Base-by-base conservation (phyloP, 1,140 invertebrate genomes). In the Hyposmocoma kahamanoa region DNA sequence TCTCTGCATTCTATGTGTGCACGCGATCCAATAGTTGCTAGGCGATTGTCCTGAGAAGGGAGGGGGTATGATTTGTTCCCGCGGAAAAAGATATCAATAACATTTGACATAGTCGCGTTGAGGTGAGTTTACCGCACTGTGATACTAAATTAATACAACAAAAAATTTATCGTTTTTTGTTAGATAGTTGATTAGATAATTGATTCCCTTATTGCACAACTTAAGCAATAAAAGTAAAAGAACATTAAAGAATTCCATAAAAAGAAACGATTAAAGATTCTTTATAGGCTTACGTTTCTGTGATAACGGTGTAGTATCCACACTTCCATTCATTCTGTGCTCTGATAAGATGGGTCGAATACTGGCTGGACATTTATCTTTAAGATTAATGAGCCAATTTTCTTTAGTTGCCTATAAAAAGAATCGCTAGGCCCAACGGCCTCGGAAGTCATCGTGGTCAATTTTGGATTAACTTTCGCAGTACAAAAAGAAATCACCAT, bases 381-480 rank as follows among this genome's bases (percentile, higher is more conserved):
- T 61, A 73, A 85, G 82, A 85, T 84, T 84, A 85, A 85, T 81
- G 82, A 84, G 76, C 76, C 82, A 85, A 85, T 85, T 85, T 85
- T 85, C 82, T 85, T 36, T 85, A 79, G 82, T 81, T 74, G 74
- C 67, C 82, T 67, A 84, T 85, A 85, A 84, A 85, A 85, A 84
- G 78, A 81, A 76, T 80, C 67, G 74, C 71, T 78, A 73, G 66
- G 57, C 50, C 59, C 70, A 66, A 67, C 60, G 74, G 67, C 65
- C 67, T 80, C 68, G 54, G 53, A 59, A 60, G 56, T 60, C 53
- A 49, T 63, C 57, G 43, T 26, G 50, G 36, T 55, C 59, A 62
- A 58, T 67, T 65, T 62, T 56, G 64, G 67, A 57, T 63, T 61
- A 62, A 65, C 56, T 58, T 62, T 65, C 6, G 46, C 36, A 26